Base-by-base conservation (phyloP, 2,888 invertebrate genomes). In the Dione vanillae region DNA sequence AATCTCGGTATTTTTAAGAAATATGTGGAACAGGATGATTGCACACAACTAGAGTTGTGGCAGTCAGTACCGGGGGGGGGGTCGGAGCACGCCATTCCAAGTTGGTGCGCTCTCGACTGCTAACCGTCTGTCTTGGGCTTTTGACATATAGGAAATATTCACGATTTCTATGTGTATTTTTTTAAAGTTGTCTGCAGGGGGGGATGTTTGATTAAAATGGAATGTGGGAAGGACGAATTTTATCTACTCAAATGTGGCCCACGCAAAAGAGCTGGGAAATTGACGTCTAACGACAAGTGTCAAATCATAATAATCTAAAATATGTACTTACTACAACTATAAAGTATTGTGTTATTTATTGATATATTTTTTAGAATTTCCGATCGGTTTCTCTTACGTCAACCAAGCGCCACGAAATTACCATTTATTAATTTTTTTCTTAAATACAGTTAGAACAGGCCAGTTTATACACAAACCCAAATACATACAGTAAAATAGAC, bases 111-210 rank as follows among this genome's bases (percentile, higher is more conserved):
- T 45, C 71, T 71, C 66, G 56, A 65, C 67, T 69, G 71, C 66
- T 71, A 73, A 71, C 69, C 47, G 70, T 66, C 70, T 69, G 68
- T 52, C 72, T 76, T n/a, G n/a, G n/a, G 72, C 65, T 75, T 71
- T 75, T 76, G 72, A 73, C 73, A 73, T 74, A 73, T 71, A 58
- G 69, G 66, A 74, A 72, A 76, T 68, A 65, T 76, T 71, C 41
- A 59, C 58, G n/a, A 71, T 69, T 58, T 65, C 54, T 56, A 37
- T 67, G 49, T 51, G 59, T 61, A 67, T 61, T 67, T 56, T 49
- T 67, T 49, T 59, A 61, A 61, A 67, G 47, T 19, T 61, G 14
- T n/a, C 45, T 16, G 58, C 27, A 45, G 16, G 37, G 47, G 37
- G 45, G 49, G 37, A 40, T 37, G 47, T 16, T 64, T 68, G 52